A percentile compares a stretch with the other conserved stretches of the same genome.
Conservation (phyloP, 2,797 vertebrate genomes). For the Sebastes hubbsi region DNA sequence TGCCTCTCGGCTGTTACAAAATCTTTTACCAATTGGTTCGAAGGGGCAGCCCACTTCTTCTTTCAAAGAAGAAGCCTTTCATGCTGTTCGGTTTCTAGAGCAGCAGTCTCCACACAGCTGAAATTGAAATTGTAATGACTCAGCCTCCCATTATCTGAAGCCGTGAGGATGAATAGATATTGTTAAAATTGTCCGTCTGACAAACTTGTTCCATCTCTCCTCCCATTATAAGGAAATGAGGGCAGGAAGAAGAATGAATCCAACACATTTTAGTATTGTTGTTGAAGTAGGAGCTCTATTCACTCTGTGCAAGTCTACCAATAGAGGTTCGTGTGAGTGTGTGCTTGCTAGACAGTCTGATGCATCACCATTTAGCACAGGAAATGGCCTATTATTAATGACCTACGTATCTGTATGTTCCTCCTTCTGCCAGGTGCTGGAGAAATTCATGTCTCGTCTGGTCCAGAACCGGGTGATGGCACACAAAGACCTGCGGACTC, state of each 20-base stretch:
- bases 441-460: slow-evolving; percentile 89
- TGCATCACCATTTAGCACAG: background rate
- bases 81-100: slow-evolving; percentile 34
- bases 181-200: slow-evolving; percentile 42
- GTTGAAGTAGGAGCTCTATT: slow-evolving; percentile 29
- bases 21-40: background rate
- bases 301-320: background rate
- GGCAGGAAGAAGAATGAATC: slow-evolving; percentile 24
- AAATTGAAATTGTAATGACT: slow-evolving; percentile 51
- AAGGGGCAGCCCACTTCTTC: background rate
- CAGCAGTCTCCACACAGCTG: slow-evolving; percentile 7
- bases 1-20: slow-evolving; percentile 28
- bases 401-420: slow-evolving; percentile 17
- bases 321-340: background rate
- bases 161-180: slow-evolving; percentile 55
- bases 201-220: slow-evolving; percentile 32
- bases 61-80: slow-evolving; percentile 23
- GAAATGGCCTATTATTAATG: slow-evolving; percentile 25
- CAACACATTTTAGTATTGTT: background rate
- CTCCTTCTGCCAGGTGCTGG: slow-evolving; percentile 84
- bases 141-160: slow-evolving; percentile 24
- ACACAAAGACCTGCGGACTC: slow-evolving; percentile 83
- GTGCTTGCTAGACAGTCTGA: background rate
- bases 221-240: slow-evolving; percentile 50
- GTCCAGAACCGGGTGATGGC: slow-evolving; percentile 84